Percentiles rank a stretch among this genome's conserved stretches.
phyloP scores from a whole-genome alignment of 2,797 vertebrate species.

The Apogon hyalosoma region DNA sequence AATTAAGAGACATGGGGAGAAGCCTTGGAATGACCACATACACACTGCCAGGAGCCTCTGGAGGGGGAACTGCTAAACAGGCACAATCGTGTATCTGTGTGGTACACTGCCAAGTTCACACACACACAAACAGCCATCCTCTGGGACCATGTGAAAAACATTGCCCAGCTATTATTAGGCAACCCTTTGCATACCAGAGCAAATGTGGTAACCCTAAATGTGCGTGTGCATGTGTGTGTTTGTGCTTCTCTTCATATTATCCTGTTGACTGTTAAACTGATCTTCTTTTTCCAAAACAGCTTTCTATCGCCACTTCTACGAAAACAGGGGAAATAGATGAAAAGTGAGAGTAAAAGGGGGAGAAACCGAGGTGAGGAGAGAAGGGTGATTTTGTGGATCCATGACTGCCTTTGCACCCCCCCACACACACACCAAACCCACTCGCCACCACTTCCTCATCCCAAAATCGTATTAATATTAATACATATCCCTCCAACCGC shows the following conservation, averaged over 20 bases:
- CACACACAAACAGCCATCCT: conserved; percentile 44
- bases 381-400: conserved; percentile 70
- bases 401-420: conserved; percentile 63
- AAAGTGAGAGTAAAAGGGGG: conserved; percentile 10
- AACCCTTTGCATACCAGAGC: conserved; percentile 79
- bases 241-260: conserved; percentile 44
- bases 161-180: conserved; percentile 80
- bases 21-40: conserved; percentile 72
- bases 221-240: conserved; percentile 43
- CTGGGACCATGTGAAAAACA: conserved; percentile 81
- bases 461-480: conserved; percentile 79
- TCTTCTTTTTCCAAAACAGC: conserved; percentile 55
- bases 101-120: conserved; percentile 65
- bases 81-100: conserved; percentile 65
- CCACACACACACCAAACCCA: conserved; percentile 10
- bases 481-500: conserved; percentile 67
- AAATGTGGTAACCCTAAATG: conserved; percentile 53
- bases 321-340: conserved; percentile 9
- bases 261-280: conserved; percentile 77
- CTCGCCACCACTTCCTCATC: conserved; percentile 47
- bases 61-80: conserved; percentile 77
- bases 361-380: conserved; percentile 18
- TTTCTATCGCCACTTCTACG: background rate
- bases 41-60: conserved; percentile 71
- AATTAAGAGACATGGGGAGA: conserved; percentile 81